Evolutionary conservation across 2,113 vertebrate species (phyloP).

Genomic region (Progne subis): DNA sequence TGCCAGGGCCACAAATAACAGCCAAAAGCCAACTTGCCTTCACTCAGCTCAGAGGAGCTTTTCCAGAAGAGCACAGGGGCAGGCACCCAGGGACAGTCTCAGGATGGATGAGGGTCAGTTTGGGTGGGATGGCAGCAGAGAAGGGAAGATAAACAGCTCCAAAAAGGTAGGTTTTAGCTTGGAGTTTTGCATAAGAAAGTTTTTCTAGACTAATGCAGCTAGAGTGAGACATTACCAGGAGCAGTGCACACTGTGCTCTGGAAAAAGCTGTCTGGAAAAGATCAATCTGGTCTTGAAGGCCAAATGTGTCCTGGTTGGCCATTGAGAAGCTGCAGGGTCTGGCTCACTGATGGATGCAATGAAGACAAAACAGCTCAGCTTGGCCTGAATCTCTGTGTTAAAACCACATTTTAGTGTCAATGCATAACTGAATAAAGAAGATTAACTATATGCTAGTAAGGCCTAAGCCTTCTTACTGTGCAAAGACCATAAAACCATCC

Average conservation of each 20-base stretch:
- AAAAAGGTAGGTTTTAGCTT: neutral
- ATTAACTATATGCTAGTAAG: neutral
- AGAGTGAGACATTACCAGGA: neutral
- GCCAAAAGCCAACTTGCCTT: neutral
- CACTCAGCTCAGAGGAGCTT: accelerated
- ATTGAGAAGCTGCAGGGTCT: neutral
- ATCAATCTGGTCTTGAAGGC: neutral
- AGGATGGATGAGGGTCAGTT: neutral
- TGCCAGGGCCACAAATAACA: neutral
- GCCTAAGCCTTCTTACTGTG: neutral
- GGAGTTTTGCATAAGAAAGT: neutral
- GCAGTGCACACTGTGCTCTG: neutral
- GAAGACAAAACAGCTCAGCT: neutral
- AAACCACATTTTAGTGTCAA: neutral
- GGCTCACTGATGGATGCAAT: neutral
- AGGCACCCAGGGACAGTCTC: neutral
- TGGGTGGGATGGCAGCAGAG: neutral
- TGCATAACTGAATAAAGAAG: neutral
- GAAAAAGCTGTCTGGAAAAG: neutral
- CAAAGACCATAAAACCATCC: neutral
- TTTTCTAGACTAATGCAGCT: neutral
- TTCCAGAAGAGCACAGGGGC: neutral
- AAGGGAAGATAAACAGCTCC: neutral
- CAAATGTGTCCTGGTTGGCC: neutral
- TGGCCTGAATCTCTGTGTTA: neutral